These are phyloP conservation scores for Silurus asotus DNA, from an alignment of 2,113 vertebrate species.

Conservation along the genomic window DNA sequence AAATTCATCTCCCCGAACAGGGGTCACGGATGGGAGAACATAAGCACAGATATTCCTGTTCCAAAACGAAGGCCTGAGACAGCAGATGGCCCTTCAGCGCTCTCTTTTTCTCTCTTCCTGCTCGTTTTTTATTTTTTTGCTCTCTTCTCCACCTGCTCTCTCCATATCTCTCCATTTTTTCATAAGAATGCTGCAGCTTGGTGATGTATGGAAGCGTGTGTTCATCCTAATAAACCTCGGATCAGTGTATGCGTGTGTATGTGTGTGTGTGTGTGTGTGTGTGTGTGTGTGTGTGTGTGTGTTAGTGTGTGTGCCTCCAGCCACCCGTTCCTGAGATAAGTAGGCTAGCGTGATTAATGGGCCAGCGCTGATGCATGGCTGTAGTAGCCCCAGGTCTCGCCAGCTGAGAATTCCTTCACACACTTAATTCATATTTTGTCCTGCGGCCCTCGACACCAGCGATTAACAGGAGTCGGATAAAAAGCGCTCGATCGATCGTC, in stretches of 20 bases:
- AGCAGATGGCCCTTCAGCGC: conserved; percentile 53
- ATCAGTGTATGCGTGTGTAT: conserved; percentile 1
- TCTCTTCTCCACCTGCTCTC: not conserved
- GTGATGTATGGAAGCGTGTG: no score
- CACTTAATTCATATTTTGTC: conserved; percentile 23
- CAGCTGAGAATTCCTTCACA: conserved; percentile 38
- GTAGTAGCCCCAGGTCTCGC: conserved; percentile 36
- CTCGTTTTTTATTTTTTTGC: not conserved
- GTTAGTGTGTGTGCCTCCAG: conserved; percentile 22
- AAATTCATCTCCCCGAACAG: conserved; percentile 51
- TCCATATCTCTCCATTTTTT: not conserved
- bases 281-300: not conserved
- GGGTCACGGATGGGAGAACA: conserved; percentile 47
- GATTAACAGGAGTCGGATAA: conserved; percentile 41
- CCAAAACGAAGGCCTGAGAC: conserved; percentile 51
- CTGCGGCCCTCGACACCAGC: conserved; percentile 21
- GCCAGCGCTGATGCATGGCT: conserved; percentile 43
- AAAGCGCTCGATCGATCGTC: conserved; percentile 40
- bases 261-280: conserved; percentile 11
- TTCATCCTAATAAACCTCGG: not conserved
- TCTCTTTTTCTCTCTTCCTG: not conserved
- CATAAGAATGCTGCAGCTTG: not conserved
- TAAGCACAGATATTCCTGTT: conserved; percentile 47
- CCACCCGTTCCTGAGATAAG: conserved; percentile 45
- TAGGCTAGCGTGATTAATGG: conserved; percentile 54